These are phyloP conservation scores for Hydrozoanthus tunicans DNA, from an alignment of 64 coral and sea anemone species.

Conservation along the genomic window DNA sequence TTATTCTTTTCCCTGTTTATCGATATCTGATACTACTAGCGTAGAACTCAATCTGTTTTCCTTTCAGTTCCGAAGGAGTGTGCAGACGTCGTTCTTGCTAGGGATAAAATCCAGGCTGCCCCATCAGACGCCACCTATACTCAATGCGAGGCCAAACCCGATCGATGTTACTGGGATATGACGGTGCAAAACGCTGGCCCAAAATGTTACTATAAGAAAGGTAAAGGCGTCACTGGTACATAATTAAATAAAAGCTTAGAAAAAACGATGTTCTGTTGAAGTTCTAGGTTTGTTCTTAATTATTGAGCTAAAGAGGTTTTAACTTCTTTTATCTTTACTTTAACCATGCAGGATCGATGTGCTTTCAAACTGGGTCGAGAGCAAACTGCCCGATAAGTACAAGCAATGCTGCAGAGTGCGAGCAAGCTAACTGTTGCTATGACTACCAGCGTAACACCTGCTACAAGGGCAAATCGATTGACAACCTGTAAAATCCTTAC, in stretches of 20 bases:
- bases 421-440: slow-evolving; percentile 6
- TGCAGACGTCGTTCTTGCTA: slow-evolving; percentile 30
- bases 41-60: background rate
- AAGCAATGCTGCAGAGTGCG: background rate
- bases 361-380: background rate
- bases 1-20: too few relatives aligned
- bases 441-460: background rate
- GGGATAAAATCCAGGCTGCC: slow-evolving; percentile 38
- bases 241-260: background rate
- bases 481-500: background rate
- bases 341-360: slow-evolving; percentile 1
- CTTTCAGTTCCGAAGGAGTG: slow-evolving; percentile 43
- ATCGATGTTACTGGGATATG: slow-evolving; percentile 49
- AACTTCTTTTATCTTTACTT: background rate
- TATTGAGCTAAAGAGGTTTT: too few relatives aligned
- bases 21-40: too few relatives aligned
- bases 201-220: slow-evolving; percentile 54
- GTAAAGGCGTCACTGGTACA: background rate
- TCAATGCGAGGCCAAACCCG: slow-evolving; percentile 31
- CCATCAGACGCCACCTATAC: background rate
- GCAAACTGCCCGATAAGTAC: background rate
- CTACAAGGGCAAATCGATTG: background rate
- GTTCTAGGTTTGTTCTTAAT: too few relatives aligned
- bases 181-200: background rate
- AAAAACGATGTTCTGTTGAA: background rate